A percentile compares a stretch with the other conserved stretches of the same genome.
These are phyloP conservation scores for Chalcis sispes DNA, from an alignment of 2,888 invertebrate species.

Conservation along the genomic window DNA sequence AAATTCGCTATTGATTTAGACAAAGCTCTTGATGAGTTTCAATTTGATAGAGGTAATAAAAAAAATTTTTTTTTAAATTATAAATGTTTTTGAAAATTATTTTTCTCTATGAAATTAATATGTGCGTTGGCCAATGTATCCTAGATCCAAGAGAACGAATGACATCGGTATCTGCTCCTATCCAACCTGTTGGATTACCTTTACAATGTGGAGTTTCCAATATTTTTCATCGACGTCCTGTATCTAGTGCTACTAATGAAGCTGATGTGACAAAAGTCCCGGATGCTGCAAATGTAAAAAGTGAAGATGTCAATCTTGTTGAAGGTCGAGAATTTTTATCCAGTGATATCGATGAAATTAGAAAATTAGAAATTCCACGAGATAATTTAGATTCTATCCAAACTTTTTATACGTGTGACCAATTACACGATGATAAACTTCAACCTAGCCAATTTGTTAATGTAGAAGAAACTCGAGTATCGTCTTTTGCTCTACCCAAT, in stretches of 20 bases:
- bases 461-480: slow-evolving; percentile 61
- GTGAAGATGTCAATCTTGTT: slow-evolving; percentile 26
- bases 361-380: slow-evolving; percentile 52
- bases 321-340: slow-evolving; percentile 37
- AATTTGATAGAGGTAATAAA: slow-evolving; percentile 82
- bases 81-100: not conserved
- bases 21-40: slow-evolving; percentile 90
- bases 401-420: slow-evolving; percentile 66
- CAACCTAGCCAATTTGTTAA: slow-evolving; percentile 64
- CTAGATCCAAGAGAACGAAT: slow-evolving; percentile 73
- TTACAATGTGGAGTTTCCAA: slow-evolving; percentile 56
- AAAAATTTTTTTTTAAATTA: not conserved
- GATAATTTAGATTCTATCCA: slow-evolving; percentile 64
- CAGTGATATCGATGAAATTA: slow-evolving; percentile 49
- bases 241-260: slow-evolving; percentile 34
- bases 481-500: slow-evolving; percentile 65
- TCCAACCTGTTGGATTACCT: slow-evolving; percentile 56
- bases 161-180: slow-evolving; percentile 63
- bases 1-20: slow-evolving; percentile 86
- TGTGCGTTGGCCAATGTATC: too few relatives aligned
- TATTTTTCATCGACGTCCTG: slow-evolving; percentile 56
- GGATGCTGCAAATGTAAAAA: slow-evolving; percentile 21
- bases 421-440: slow-evolving; percentile 61
- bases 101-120: not conserved
- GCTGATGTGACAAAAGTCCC: slow-evolving; percentile 40